Percentiles rank a stretch among this genome's conserved stretches.
phyloP scores from a whole-genome alignment of 2,888 invertebrate species.

The Helobdella robusta region DNA sequence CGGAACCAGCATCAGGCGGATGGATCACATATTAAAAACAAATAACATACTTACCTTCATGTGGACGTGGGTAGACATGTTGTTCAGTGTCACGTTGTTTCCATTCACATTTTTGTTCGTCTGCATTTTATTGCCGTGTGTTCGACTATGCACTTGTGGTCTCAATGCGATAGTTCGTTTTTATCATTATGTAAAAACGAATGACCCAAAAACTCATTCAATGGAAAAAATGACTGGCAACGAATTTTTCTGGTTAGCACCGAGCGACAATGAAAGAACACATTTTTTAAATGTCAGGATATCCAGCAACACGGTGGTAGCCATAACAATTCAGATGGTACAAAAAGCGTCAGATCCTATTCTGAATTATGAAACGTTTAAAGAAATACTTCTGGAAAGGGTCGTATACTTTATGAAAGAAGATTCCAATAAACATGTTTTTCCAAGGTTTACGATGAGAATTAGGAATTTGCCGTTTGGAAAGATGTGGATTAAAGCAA shows the following conservation, averaged over 20 bases:
- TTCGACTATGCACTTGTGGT: no score
- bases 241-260: conserved; percentile 5
- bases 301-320: background rate
- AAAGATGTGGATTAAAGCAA: conserved; percentile 7
- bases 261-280: background rate
- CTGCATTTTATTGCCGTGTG: background rate
- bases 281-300: background rate
- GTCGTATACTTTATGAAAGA: no score
- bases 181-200: no score
- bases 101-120: background rate
- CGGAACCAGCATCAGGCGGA: no score
- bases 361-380: no score
- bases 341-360: no score
- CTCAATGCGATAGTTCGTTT: no score
- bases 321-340: background rate
- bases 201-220: no score
- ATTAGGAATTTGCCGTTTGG: background rate
- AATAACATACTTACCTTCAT: background rate
- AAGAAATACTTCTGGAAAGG: no score
- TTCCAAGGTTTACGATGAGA: conserved; percentile 8
- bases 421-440: background rate
- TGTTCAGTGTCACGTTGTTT: background rate
- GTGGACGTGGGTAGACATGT: conserved; percentile 3
- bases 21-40: conserved; percentile 9
- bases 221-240: conserved; percentile 4